These are phyloP conservation scores for Oligia strigilis DNA, from an alignment of 2,888 invertebrate species.

Conservation along the genomic window DNA sequence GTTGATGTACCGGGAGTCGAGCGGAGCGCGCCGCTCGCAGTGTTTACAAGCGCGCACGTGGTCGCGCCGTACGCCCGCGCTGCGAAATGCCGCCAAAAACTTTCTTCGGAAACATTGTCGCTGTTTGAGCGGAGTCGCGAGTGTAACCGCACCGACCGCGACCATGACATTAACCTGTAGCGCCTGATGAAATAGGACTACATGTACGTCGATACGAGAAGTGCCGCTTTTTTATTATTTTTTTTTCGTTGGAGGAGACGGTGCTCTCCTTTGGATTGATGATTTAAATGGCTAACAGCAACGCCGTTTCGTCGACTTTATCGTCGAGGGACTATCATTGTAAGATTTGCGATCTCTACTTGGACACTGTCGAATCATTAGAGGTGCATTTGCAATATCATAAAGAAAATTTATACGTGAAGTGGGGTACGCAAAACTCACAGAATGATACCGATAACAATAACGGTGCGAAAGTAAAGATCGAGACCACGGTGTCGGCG, in stretches of 20 bases:
- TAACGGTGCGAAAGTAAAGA: constrained; percentile 91
- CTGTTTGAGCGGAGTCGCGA: constrained; percentile 80
- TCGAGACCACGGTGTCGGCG: constrained; percentile 91
- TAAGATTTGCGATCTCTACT: constrained; percentile 94
- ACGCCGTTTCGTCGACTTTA: constrained; percentile 89
- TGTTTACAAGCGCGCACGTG: constrained; percentile 89
- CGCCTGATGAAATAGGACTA: constrained; percentile 83
- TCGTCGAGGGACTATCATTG: constrained; percentile 92
- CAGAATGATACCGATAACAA: constrained; percentile 92
- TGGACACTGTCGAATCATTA: constrained; percentile 94
- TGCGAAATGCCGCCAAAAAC: constrained; percentile 89
- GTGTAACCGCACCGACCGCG: constrained; percentile 74
- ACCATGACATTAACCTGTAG: constrained; percentile 86
- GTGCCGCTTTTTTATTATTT: constrained; percentile 88
- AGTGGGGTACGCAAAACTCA: constrained; percentile 92
- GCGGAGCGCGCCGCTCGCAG: constrained; percentile 67
- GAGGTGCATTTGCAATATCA: constrained; percentile 95
- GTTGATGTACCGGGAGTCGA: constrained; percentile 57
- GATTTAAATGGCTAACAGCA: constrained; percentile 90
- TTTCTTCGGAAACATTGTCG: constrained; percentile 85
- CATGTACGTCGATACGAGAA: constrained; percentile 85
- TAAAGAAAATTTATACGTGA: constrained; percentile 93
- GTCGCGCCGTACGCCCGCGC: constrained; percentile 82
- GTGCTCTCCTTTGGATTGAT: constrained; percentile 86
- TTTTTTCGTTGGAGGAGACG: constrained; percentile 90